phyloP scores from a whole-genome alignment of 2,113 vertebrate genomes.

The Ceratotherium simum region DNA sequence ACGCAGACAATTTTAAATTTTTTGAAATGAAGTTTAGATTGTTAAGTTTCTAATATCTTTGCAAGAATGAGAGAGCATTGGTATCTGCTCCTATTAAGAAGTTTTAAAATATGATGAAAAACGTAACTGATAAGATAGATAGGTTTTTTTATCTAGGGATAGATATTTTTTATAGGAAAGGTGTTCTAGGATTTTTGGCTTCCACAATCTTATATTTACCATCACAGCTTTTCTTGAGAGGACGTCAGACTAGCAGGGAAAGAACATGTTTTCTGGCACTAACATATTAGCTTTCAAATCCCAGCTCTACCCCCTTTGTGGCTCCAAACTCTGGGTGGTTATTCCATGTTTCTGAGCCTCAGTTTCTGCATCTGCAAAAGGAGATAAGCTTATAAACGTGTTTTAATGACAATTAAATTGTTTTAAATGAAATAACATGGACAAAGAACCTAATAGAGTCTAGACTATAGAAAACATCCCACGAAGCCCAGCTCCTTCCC shows the following conservation, averaged over 20 bases:
- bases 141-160: background rate
- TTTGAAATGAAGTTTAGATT: background rate
- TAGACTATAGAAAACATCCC: background rate
- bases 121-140: background rate
- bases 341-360: background rate
- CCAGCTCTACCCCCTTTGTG: background rate
- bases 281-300: background rate
- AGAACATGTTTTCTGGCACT: background rate
- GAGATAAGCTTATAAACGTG: background rate
- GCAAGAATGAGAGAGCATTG: background rate
- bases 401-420: conserved; percentile 26
- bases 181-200: background rate
- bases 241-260: background rate
- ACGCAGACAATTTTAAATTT: background rate
- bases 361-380: conserved; percentile 19
- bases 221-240: background rate
- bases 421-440: background rate
- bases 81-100: background rate
- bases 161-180: background rate
- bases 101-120: background rate
- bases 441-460: background rate
- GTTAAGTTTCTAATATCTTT: background rate
- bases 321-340: background rate
- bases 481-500: background rate
- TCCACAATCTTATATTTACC: background rate